These are phyloP conservation scores for Limnephilus marmoratus DNA, from an alignment of 2,888 invertebrate species.

Conservation along the genomic window DNA sequence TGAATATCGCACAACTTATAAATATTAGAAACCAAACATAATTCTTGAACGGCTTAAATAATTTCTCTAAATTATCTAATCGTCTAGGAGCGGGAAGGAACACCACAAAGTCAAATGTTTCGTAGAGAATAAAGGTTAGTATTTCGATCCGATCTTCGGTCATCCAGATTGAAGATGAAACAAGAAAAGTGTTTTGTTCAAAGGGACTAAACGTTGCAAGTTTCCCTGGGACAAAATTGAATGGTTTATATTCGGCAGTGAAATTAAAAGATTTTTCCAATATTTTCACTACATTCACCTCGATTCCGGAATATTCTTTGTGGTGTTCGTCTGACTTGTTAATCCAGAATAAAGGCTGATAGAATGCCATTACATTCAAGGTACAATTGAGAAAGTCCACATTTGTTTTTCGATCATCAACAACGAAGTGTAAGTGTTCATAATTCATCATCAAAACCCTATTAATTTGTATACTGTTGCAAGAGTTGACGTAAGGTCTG, in stretches of 20 bases:
- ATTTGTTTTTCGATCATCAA: not conserved
- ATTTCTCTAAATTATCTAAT: constrained; percentile 25
- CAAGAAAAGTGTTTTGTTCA: not conserved
- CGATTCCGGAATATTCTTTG: not conserved
- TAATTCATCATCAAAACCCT: not conserved
- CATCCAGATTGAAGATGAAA: not conserved
- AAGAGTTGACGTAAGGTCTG: constrained; percentile 1
- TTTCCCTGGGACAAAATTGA: not conserved
- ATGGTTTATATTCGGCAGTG: not conserved
- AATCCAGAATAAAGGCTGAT: not conserved
- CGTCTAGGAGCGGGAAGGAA: constrained; percentile 3
- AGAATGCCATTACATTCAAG: not conserved
- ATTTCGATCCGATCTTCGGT: not conserved
- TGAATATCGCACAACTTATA: not conserved
- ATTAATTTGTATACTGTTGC: not conserved
- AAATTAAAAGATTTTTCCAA: not conserved
- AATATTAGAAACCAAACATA: not conserved
- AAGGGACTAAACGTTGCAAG: constrained; percentile 4
- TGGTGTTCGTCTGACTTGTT: not conserved
- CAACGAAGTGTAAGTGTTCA: not conserved
- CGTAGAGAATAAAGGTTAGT: not conserved
- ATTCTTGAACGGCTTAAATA: constrained; percentile 11
- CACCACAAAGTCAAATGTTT: not conserved
- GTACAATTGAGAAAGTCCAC: constrained; percentile 2
- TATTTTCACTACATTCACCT: not conserved